Percentiles rank a stretch among this genome's conserved stretches.
phyloP scores from a whole-genome alignment of 2,888 invertebrate genomes.

The Chloroclystis v-ata region DNA sequence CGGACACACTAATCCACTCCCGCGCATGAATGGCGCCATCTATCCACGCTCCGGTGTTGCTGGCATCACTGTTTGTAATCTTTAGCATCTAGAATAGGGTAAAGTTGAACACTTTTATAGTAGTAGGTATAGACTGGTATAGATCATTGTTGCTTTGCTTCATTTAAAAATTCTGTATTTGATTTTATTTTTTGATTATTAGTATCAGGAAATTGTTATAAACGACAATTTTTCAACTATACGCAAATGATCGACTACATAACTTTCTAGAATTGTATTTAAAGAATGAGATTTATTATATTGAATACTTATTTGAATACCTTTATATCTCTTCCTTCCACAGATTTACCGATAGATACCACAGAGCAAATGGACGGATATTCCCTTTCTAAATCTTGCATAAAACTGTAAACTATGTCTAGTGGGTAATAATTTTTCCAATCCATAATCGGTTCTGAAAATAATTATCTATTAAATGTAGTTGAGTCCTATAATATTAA shows the following conservation, averaged over 20 bases:
- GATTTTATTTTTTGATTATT: too few relatives aligned
- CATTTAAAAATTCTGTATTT: too few relatives aligned
- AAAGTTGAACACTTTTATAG: too few relatives aligned
- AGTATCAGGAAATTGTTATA: too few relatives aligned
- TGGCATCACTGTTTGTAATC: conserved; percentile 83
- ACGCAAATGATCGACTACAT: too few relatives aligned
- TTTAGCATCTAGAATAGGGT: conserved; percentile 58
- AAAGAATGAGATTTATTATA: too few relatives aligned
- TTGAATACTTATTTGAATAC: conserved; percentile 45
- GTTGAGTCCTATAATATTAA: too few relatives aligned
- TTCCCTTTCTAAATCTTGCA: conserved; percentile 83
- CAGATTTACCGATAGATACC: conserved; percentile 84
- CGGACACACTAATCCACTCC: conserved; percentile 92
- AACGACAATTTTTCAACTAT: too few relatives aligned
- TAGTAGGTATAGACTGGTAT: too few relatives aligned
- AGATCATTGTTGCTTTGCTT: too few relatives aligned
- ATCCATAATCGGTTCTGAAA: conserved; percentile 72
- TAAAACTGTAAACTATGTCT: conserved; percentile 82
- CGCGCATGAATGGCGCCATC: conserved; percentile 92
- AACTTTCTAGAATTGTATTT: too few relatives aligned
- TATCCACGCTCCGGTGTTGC: conserved; percentile 84
- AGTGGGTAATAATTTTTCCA: conserved; percentile 88
- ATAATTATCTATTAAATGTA: too few relatives aligned
- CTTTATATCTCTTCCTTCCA: conserved; percentile 86
- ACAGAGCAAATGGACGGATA: conserved; percentile 86